Evolutionary conservation across 2,113 vertebrate species (phyloP).

Genomic region (Paraplagusia blochii): DNA sequence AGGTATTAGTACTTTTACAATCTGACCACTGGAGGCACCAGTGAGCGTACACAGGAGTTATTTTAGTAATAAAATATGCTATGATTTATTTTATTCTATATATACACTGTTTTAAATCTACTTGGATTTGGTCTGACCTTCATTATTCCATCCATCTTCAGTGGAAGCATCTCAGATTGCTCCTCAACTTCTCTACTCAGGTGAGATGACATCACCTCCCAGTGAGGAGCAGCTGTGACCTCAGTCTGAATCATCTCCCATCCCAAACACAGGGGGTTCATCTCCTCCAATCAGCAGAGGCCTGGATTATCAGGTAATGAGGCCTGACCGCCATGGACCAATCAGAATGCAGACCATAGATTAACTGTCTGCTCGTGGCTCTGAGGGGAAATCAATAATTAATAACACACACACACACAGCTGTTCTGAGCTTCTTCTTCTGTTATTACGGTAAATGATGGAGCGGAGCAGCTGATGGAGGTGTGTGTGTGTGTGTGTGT

Average conservation of each 20-base stretch:
- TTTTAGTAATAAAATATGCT: too few relatives aligned
- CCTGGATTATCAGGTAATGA: slow-evolving; percentile 44
- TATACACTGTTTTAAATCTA: too few relatives aligned
- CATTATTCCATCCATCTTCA: too few relatives aligned
- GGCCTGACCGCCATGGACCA: slow-evolving; percentile 43
- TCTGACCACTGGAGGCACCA: too few relatives aligned
- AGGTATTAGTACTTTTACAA: too few relatives aligned
- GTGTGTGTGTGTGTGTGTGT: too few relatives aligned
- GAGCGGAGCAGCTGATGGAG: neutral
- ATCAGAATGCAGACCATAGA: slow-evolving; percentile 34
- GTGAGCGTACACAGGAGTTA: too few relatives aligned
- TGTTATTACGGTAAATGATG: slow-evolving; percentile 31
- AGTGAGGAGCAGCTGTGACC: slow-evolving; percentile 61
- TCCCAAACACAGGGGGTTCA: slow-evolving; percentile 43
- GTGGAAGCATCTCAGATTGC: too few relatives aligned
- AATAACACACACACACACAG: slow-evolving; percentile 50
- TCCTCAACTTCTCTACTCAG: slow-evolving; percentile 17
- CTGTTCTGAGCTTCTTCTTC: neutral
- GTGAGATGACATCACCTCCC: slow-evolving; percentile 68
- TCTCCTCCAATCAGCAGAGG: slow-evolving; percentile 46
- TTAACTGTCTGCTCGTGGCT: slow-evolving; percentile 18
- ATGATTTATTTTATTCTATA: too few relatives aligned
- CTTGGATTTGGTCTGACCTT: too few relatives aligned
- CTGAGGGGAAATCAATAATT: slow-evolving; percentile 57
- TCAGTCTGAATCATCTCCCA: slow-evolving; percentile 60